Conservation (phyloP, 2,113 vertebrate species). For the Pionites leucogaster region DNA sequence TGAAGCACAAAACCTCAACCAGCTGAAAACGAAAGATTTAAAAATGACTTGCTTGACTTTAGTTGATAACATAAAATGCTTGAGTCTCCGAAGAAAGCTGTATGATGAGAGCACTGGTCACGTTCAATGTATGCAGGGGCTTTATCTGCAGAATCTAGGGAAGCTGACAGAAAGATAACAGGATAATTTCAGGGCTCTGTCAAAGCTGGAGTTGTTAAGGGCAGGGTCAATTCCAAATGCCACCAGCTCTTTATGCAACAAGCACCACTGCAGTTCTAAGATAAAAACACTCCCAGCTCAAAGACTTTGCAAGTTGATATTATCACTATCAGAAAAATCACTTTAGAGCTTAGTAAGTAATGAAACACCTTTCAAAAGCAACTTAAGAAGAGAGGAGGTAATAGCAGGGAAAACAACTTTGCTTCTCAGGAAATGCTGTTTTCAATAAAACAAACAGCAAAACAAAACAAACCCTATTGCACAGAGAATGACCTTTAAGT, state of each 20-base stretch:
- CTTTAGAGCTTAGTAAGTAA: slow-evolving; percentile 46
- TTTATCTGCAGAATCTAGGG: not conserved
- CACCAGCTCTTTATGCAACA: slow-evolving; percentile 1
- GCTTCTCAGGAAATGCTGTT: not conserved
- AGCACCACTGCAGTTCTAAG: not conserved
- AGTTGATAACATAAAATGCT: not conserved
- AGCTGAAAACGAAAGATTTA: not conserved
- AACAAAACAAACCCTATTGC: slow-evolving; percentile 27
- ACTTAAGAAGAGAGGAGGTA: not conserved
- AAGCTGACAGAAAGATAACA: not conserved
- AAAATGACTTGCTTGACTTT: not conserved
- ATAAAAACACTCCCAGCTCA: not conserved
- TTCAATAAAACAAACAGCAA: slow-evolving; percentile 56
- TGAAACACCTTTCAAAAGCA: slow-evolving; percentile 60
- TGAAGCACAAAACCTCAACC: not conserved
- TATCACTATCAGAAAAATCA: slow-evolving; percentile 50
- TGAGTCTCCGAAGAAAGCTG: not conserved
- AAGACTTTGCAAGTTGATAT: slow-evolving; percentile 28
- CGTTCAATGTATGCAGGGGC: not conserved
- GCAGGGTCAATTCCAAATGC: slow-evolving; percentile 44
- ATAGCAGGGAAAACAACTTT: not conserved
- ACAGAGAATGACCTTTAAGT: slow-evolving; percentile 57
- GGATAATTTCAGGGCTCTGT: not conserved
- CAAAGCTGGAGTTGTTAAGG: slow-evolving; percentile 26
- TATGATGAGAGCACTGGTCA: not conserved